Conservation (phyloP, 2,888 invertebrate species). For the Philonicus albiceps region DNA sequence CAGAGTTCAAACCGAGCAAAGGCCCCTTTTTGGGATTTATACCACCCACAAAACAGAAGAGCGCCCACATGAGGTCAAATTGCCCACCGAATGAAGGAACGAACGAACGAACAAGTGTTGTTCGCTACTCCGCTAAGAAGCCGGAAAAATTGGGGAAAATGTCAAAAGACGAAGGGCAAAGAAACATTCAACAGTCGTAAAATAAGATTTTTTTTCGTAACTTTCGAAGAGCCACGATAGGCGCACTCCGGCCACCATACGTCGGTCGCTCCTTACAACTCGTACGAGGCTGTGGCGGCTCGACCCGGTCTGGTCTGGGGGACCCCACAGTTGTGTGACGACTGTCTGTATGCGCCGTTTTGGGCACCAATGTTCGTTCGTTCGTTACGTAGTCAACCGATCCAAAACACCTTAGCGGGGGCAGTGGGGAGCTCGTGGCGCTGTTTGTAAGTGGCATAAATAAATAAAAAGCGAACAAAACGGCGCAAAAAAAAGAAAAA, state of each 20-base stretch:
- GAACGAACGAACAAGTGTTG: conserved; percentile 34
- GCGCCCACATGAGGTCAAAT: conserved; percentile 21
- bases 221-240: background rate
- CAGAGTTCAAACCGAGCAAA: background rate
- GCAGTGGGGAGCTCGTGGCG: background rate
- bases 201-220: conserved; percentile 36
- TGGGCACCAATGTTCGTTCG: background rate
- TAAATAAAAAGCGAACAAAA: conserved; percentile 31
- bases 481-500: background rate
- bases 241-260: background rate
- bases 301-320: background rate
- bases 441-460: conserved; percentile 31
- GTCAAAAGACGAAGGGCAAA: conserved; percentile 18
- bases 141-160: background rate
- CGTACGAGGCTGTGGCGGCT: background rate
- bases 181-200: conserved; percentile 34
- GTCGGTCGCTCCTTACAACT: background rate
- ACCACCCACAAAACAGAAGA: background rate
- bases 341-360: background rate
- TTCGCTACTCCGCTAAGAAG: background rate
- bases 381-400: background rate
- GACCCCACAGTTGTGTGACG: background rate
- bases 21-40: background rate
- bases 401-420: background rate
- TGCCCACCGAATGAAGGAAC: background rate